These are phyloP conservation scores for Oeneis ivallda DNA, from an alignment of 2,888 invertebrate genomes.

Conservation along the genomic window DNA sequence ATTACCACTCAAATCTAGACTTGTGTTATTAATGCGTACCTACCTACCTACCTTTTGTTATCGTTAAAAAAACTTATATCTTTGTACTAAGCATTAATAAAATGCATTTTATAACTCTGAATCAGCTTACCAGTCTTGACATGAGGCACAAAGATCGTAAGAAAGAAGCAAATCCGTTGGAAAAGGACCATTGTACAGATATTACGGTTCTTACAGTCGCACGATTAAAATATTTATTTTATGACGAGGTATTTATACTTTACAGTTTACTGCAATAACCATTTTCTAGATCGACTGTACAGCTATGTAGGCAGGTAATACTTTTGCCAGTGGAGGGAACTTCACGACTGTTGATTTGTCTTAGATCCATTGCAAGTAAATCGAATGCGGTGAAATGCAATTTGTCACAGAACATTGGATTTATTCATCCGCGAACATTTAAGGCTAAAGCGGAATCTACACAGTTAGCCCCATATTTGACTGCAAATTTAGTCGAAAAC, in stretches of 20 bases:
- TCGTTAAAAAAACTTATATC: too few species aligned
- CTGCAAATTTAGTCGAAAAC: too few species aligned
- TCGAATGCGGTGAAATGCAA: conserved; percentile 41
- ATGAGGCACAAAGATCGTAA: conserved; percentile 6
- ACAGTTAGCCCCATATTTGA: too few species aligned
- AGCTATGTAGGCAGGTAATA: neutral
- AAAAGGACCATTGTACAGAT: conserved; percentile 19
- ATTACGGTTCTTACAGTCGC: neutral
- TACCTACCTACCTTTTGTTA: too few species aligned
- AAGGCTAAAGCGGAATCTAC: neutral
- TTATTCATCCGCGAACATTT: conserved; percentile 23
- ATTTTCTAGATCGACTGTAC: neutral
- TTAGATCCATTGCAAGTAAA: conserved; percentile 29
- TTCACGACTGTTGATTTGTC: conserved; percentile 31
- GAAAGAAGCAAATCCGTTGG: conserved; percentile 17
- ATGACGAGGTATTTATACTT: neutral
- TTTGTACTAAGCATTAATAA: too few species aligned
- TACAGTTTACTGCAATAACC: neutral
- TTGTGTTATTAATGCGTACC: too few species aligned
- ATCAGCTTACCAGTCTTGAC: conserved; percentile 25
- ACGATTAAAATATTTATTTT: neutral
- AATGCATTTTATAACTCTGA: too few species aligned
- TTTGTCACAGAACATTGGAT: conserved; percentile 34
- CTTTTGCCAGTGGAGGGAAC: neutral
- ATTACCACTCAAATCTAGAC: too few species aligned